A percentile compares a stretch with the other conserved stretches of the same genome.
phyloP scores from a whole-genome alignment of 2,113 vertebrate genomes.

The Phainopepla nitens region DNA sequence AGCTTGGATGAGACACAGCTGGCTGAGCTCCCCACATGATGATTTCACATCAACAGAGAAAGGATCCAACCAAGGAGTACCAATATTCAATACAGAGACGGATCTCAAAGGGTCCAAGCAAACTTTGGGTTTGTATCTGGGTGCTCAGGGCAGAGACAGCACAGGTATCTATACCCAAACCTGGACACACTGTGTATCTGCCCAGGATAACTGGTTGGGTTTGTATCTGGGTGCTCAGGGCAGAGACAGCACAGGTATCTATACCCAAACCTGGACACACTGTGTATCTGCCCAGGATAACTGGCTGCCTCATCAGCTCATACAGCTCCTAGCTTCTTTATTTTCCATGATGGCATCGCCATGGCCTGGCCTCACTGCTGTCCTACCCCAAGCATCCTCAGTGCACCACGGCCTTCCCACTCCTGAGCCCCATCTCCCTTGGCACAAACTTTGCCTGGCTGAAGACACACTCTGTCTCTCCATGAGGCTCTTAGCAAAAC shows the following conservation, averaged over 20 bases:
- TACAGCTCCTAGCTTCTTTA: neutral
- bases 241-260: neutral
- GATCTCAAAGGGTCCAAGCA: neutral
- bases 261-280: neutral
- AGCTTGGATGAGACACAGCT: neutral
- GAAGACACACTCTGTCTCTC: neutral
- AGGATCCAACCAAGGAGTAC: neutral
- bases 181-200: neutral
- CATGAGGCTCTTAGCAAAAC: neutral
- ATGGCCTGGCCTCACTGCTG: fast-evolving
- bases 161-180: neutral
- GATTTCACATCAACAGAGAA: neutral
- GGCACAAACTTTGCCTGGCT: fast-evolving
- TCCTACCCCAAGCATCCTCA: neutral
- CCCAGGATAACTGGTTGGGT: neutral
- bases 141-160: neutral
- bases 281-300: neutral
- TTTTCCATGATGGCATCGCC: neutral
- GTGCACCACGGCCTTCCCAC: fast-evolving
- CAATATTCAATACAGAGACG: neutral
- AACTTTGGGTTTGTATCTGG: no score
- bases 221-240: neutral
- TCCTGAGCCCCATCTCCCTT: neutral
- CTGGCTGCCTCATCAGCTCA: neutral
- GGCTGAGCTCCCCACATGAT: fast-evolving